Evolutionary conservation across 2,888 invertebrate species (phyloP).

Genomic region (Melieria omissa): DNA sequence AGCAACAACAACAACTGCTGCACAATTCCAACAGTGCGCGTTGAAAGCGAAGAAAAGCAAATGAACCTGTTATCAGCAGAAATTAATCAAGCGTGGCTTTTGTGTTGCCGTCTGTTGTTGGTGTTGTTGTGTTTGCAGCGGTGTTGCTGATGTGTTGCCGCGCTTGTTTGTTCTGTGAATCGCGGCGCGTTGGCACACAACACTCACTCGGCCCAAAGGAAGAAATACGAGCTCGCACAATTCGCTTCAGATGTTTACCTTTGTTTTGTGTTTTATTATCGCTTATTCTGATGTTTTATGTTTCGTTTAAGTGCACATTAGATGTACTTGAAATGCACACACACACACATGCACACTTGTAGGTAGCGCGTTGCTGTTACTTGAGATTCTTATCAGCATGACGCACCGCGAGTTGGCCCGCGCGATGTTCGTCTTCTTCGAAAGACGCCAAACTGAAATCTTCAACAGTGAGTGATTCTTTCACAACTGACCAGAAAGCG

Average conservation of each 20-base stretch:
- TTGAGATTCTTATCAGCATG: slow-evolving; percentile 24
- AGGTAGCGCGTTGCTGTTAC: not conserved
- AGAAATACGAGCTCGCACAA: slow-evolving; percentile 2
- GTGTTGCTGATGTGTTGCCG: not conserved
- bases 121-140: slow-evolving; percentile 38
- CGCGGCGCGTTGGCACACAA: slow-evolving; percentile 13
- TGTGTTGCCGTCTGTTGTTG: slow-evolving; percentile 27
- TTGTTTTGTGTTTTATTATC: slow-evolving; percentile 19
- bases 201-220: slow-evolving; percentile 14
- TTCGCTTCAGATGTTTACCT: not conserved
- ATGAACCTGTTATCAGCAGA: slow-evolving; percentile 45
- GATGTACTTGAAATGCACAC: slow-evolving; percentile 20
- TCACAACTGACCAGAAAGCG: too few relatives aligned
- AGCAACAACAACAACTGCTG: not conserved
- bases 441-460: not conserved
- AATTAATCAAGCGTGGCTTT: slow-evolving; percentile 41
- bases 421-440: slow-evolving; percentile 17
- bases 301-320: slow-evolving; percentile 36
- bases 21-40: slow-evolving; percentile 4
- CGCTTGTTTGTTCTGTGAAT: slow-evolving; percentile 23
- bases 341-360: not conserved
- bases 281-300: slow-evolving; percentile 33
- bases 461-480: too few relatives aligned
- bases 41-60: slow-evolving; percentile 24
- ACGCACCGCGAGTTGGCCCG: not conserved